Conservation (phyloP, 2,797 vertebrate genomes). For the Pempheris klunzingeri region DNA sequence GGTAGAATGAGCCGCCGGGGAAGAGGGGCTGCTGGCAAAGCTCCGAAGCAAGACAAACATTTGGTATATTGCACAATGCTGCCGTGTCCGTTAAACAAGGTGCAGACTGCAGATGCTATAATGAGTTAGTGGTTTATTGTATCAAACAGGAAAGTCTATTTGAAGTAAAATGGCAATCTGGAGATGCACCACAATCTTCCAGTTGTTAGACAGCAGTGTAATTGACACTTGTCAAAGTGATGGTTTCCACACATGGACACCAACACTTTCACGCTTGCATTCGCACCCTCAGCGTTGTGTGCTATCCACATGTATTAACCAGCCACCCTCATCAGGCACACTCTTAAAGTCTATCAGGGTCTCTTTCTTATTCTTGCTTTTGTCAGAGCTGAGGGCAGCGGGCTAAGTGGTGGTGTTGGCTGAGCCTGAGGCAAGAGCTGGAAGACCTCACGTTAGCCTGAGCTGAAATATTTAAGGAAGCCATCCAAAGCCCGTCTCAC, state of each 20-base stretch:
- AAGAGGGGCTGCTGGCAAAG: conserved; percentile 32
- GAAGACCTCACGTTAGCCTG: conserved; percentile 68
- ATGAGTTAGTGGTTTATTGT: conserved; percentile 48
- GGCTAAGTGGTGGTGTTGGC: conserved; percentile 62
- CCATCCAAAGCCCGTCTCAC: conserved; percentile 69
- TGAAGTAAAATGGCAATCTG: conserved; percentile 11
- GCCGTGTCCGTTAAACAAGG: conserved; percentile 49
- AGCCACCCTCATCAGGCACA: conserved; percentile 25
- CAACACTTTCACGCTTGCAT: conserved; percentile 7
- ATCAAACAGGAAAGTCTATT: conserved; percentile 39
- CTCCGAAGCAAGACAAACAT: conserved; percentile 48
- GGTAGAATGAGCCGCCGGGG: conserved; percentile 3
- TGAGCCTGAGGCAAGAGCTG: conserved; percentile 64
- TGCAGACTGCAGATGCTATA: conserved; percentile 49
- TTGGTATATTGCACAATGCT: conserved; percentile 36
- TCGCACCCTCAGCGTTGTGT: conserved; percentile 14
- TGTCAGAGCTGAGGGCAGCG: conserved; percentile 51
- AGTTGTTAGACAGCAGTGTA: conserved; percentile 40
- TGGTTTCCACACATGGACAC: conserved; percentile 18
- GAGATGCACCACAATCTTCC: conserved; percentile 20
- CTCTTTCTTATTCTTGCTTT: conserved; percentile 33
- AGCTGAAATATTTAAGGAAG: conserved; percentile 75
- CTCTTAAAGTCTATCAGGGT: conserved; percentile 30
- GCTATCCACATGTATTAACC: not conserved
- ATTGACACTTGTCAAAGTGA: conserved; percentile 38